Conservation (phyloP, 2,797 vertebrate species). For the Calcarius lapponicus region DNA sequence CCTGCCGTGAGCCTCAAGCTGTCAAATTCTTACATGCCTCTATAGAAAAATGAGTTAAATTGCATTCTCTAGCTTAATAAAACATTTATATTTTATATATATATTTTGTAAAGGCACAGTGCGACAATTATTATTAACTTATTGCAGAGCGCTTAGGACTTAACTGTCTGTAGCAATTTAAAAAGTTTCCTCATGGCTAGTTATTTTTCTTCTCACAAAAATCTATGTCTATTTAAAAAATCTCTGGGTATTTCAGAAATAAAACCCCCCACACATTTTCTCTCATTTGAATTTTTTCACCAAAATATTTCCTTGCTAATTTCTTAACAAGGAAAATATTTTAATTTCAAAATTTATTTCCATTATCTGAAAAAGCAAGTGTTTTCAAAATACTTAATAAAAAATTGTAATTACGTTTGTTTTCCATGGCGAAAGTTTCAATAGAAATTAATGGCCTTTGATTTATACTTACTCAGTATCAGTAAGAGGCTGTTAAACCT, state of each 20-base stretch:
- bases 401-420: not conserved
- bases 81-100: not conserved
- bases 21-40: not conserved
- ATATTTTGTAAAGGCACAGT: not conserved
- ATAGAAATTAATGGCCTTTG: not conserved
- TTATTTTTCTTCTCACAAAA: not conserved
- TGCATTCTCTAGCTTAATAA: not conserved
- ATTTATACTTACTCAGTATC: not conserved
- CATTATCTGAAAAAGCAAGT: not conserved
- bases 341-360: not conserved
- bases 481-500: not conserved
- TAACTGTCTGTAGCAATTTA: not conserved
- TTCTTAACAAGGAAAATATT: not conserved
- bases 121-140: not conserved
- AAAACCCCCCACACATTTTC: rapidly evolving
- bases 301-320: not conserved
- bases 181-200: not conserved
- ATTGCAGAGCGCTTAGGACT: rapidly evolving
- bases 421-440: not conserved
- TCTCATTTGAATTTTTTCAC: not conserved
- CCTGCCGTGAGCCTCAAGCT: not conserved
- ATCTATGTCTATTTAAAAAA: not conserved
- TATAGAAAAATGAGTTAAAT: not conserved
- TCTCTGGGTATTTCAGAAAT: not conserved
- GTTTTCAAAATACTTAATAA: not conserved